Evolutionary conservation across 2,113 vertebrate species (phyloP), one percentile per base, ranked within the genome.

Genomic region (Vulpes ferrilata): DNA sequence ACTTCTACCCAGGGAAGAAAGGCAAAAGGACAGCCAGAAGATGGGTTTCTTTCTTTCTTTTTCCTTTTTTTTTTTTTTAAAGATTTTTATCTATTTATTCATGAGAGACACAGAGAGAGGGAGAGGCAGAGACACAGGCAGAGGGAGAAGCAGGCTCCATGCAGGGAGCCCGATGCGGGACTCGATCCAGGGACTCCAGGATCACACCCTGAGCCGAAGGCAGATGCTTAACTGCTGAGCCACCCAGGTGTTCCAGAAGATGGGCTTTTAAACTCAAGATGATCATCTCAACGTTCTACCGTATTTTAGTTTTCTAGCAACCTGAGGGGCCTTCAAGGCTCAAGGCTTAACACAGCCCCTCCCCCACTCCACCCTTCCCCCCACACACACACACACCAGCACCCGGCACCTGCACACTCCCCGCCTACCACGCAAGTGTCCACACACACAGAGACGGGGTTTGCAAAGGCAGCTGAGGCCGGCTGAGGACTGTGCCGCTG

Each of bases 381-480:
- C 22, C 7, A 35, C 35, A 35, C 60, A 10, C 43, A 43, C 43
- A 43, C 43, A 43, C 43, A 43, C 43, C 43, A 43, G 43, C 9
- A 11, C 6, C 30, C 3, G 2, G 12, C n/a, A 12, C 16, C 0
- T 7, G 5, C 48, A 2, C 22, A 7, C 35, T 11, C 35, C 79
- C 55, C 30, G 22, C 55, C 57, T 48, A 32, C 59, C 65, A 12
- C 7, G 82, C 20, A 7, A 7, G 30, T 0, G 23, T 25, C 25
- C 43, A 9, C 35, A 15, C 2, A 20, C 11, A 3, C 79, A 38
- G 74, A 19, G 20, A 15, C 0, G 59, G 81, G 82, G 9, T 25
- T 3, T 4, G 4, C 27, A 19, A 20, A 55, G 16, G 64, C 55
- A 3, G 65, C 38, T 0, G 25, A 57, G 67, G 23, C 7, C 5